Conservation (phyloP, 2,797 vertebrate species). For the Ambastaia sidthimunki region DNA sequence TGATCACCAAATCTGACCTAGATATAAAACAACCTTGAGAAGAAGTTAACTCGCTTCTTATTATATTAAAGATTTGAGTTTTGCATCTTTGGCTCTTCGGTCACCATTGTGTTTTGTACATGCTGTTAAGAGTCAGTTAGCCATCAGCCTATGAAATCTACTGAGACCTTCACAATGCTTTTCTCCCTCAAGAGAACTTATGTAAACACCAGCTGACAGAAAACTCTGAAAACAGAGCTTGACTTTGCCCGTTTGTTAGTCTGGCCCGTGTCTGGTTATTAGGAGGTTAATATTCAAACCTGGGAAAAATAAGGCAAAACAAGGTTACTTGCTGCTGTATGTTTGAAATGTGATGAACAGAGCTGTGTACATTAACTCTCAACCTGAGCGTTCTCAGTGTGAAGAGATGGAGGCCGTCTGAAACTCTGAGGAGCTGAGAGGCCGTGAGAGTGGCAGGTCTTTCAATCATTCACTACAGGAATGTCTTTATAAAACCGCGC, state of each 20-base stretch:
- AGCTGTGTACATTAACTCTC: conserved; percentile 57
- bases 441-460: conserved; percentile 46
- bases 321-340: conserved; percentile 47
- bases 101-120: neutral
- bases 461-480: conserved; percentile 67
- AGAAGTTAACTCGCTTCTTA: neutral
- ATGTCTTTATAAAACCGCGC: conserved; percentile 60
- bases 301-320: conserved; percentile 51
- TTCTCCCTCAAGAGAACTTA: conserved; percentile 42
- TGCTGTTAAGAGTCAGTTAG: conserved; percentile 20
- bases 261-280: conserved; percentile 57
- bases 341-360: conserved; percentile 58
- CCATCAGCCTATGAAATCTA: conserved; percentile 13
- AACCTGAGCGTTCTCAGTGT: conserved; percentile 26
- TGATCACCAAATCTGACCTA: too few relatives aligned
- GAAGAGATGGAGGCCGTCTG: conserved; percentile 1
- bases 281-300: conserved; percentile 68
- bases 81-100: conserved; percentile 15
- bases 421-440: conserved; percentile 44
- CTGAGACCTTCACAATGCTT: conserved; percentile 32
- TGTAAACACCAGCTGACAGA: conserved; percentile 57
- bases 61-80: neutral
- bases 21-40: too few relatives aligned
- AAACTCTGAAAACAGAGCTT: conserved; percentile 62
- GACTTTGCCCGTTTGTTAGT: conserved; percentile 65